Evolutionary conservation across 2,797 vertebrate species (phyloP).

Genomic region (Coregonus suidteri): DNA sequence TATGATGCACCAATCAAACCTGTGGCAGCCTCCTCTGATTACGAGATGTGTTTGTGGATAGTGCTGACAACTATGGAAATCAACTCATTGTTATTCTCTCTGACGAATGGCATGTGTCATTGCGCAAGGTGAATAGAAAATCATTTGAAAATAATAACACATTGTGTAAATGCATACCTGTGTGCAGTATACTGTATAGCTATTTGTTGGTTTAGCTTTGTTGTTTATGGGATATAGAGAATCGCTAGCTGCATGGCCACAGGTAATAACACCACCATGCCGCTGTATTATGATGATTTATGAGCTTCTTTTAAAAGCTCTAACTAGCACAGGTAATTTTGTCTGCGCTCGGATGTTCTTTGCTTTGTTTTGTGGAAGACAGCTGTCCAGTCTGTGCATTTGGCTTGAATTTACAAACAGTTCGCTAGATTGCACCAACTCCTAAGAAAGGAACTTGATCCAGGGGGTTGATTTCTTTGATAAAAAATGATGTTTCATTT

Average conservation of each 20-base stretch:
- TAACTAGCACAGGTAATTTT: constrained; percentile 17
- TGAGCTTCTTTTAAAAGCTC: constrained; percentile 34
- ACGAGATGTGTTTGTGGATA: neutral
- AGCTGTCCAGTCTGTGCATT: constrained; percentile 5
- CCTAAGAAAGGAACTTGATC: constrained; percentile 25
- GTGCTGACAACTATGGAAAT: neutral
- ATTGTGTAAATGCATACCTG: neutral
- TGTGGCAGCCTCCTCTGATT: neutral
- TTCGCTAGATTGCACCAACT: neutral
- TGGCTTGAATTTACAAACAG: constrained; percentile 10
- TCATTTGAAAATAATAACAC: neutral
- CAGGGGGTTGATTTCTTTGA: constrained; percentile 18
- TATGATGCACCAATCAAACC: neutral
- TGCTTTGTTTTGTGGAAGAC: constrained; percentile 12
- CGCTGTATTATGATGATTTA: constrained; percentile 42
- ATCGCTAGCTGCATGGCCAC: neutral
- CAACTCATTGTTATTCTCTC: neutral
- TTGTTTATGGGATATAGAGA: neutral
- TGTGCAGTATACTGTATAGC: neutral
- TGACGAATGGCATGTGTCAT: neutral
- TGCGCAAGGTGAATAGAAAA: neutral
- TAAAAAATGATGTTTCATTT: constrained; percentile 29
- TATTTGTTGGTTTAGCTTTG: neutral
- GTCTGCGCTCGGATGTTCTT: constrained; percentile 10
- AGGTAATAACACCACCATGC: neutral